These are phyloP conservation scores for Eptatretus atami DNA, from an alignment of 2,797 vertebrate genomes.

Conservation along the genomic window DNA sequence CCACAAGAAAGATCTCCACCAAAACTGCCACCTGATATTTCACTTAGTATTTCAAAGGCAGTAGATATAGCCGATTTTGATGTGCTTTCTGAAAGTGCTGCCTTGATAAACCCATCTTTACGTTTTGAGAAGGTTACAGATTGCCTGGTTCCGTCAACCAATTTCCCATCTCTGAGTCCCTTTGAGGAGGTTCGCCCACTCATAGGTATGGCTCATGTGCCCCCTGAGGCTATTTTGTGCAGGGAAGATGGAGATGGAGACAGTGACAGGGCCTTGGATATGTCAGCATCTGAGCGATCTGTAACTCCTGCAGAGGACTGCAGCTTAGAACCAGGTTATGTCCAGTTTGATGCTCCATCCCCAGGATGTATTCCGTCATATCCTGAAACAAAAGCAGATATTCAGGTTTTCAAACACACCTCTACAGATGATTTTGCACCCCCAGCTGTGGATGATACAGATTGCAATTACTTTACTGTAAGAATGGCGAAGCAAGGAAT, in stretches of 20 bases:
- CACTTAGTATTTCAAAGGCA: no score
- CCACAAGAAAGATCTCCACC: not conserved
- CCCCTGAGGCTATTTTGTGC: not conserved
- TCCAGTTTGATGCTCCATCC: constrained; percentile 1
- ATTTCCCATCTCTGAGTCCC: constrained; percentile 36
- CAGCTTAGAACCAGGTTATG: constrained; percentile 10
- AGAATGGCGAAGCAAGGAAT: no score
- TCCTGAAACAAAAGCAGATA: no score
- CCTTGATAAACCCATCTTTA: constrained; percentile 9
- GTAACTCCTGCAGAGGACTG: constrained; percentile 23
- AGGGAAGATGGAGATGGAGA: not conserved
- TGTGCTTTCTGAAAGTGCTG: not conserved
- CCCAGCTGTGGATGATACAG: no score
- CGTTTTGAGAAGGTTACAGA: constrained; percentile 16
- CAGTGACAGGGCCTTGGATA: not conserved
- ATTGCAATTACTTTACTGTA: no score
- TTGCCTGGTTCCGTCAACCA: constrained; percentile 28
- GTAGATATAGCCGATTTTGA: not conserved
- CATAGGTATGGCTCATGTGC: constrained; percentile 17
- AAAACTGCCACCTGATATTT: not conserved
- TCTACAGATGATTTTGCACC: no score
- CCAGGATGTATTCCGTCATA: not conserved
- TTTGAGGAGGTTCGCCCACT: constrained; percentile 35
- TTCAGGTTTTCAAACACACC: no score
- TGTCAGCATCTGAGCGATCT: not conserved